These are phyloP conservation scores for Caloenas nicobarica DNA, from an alignment of 2,113 vertebrate species.

Conservation along the genomic window DNA sequence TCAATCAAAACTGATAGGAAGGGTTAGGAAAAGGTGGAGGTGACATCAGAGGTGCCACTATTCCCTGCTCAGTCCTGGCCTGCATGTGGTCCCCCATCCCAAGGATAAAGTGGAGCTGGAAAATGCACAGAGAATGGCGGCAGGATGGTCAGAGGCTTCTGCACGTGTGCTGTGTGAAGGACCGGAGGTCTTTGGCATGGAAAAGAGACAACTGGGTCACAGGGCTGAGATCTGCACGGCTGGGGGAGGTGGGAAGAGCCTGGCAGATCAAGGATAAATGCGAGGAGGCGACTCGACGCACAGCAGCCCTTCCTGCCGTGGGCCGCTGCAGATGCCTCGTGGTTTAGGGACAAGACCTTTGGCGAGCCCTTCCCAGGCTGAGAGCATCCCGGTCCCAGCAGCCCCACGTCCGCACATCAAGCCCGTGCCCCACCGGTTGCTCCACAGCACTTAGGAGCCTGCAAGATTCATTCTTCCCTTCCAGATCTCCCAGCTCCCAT, in stretches of 20 bases:
- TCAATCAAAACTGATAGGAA: background rate
- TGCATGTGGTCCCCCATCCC: background rate
- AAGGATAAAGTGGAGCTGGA: background rate
- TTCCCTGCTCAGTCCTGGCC: background rate
- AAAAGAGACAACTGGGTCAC: background rate
- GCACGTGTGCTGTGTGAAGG: accelerated
- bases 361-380: background rate
- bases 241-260: background rate
- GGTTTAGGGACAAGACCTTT: background rate
- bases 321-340: accelerated
- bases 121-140: background rate
- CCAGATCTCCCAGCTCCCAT: background rate
- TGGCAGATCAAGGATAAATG: background rate
- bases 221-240: background rate
- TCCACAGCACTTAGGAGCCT: background rate
- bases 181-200: background rate
- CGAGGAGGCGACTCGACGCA: background rate
- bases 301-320: background rate
- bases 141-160: background rate
- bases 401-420: background rate
- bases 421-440: background rate
- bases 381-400: background rate
- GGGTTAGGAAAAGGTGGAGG: background rate
- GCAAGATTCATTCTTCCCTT: background rate
- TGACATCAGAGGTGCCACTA: background rate